Percentiles rank a stretch among this genome's conserved stretches.
Evolutionary conservation across 2,113 vertebrate genomes (phyloP).

Genomic region (Nymphicus hollandicus): DNA sequence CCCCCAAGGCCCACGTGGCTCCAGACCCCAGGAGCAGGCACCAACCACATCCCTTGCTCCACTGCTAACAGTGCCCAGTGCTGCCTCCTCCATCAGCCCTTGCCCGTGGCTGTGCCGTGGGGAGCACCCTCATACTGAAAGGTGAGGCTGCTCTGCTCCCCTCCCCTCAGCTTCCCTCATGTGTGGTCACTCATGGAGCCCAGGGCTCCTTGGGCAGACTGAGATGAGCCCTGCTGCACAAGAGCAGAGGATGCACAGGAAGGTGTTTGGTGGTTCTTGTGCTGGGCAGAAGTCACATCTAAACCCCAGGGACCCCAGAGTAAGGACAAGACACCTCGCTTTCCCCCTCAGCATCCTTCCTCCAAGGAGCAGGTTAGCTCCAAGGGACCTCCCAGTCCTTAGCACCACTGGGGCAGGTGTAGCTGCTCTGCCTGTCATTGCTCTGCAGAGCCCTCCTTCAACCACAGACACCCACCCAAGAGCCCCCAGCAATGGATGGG

Average conservation of each 20-base stretch:
- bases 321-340: fast-evolving
- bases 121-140: background rate
- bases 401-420: background rate
- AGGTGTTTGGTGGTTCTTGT: fast-evolving
- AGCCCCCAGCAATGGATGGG: fast-evolving
- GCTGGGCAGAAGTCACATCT: background rate
- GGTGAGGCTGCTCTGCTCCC: background rate
- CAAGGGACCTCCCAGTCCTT: fast-evolving
- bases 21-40: background rate
- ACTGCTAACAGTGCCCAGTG: fast-evolving
- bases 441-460: background rate
- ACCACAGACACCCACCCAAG: background rate
- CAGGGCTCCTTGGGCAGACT: fast-evolving
- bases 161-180: background rate
- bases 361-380: background rate
- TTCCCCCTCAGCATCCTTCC: background rate
- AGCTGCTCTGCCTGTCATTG: background rate
- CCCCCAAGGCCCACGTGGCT: background rate
- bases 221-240: background rate
- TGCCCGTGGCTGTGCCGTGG: fast-evolving
- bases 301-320: background rate
- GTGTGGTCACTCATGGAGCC: background rate
- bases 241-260: background rate
- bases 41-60: fast-evolving
- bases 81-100: background rate